phyloP scores from a whole-genome alignment of 2,888 invertebrate genomes.

The Pachycephus smyrnensis region DNA sequence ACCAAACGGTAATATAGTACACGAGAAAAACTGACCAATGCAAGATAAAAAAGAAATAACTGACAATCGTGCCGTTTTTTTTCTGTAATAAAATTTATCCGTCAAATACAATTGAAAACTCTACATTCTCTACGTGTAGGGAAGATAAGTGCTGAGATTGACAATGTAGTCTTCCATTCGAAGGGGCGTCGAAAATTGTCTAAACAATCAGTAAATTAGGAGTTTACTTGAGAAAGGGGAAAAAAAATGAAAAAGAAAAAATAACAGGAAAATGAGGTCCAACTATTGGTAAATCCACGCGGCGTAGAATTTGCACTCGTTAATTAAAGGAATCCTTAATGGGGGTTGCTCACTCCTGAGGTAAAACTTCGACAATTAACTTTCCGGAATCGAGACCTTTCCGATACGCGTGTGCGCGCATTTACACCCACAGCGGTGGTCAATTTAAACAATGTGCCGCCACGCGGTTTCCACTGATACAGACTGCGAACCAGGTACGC shows the following conservation, averaged over 20 bases:
- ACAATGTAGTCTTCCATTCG: too few relatives aligned
- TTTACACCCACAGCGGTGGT: neutral
- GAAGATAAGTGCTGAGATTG: too few relatives aligned
- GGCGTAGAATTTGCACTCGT: neutral
- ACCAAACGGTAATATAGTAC: neutral
- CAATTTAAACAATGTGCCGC: neutral
- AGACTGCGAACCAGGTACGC: neutral
- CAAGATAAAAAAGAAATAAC: neutral
- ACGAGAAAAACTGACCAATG: neutral
- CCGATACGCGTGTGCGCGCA: neutral
- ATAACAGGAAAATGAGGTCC: neutral
- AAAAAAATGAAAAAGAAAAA: neutral
- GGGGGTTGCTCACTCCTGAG: neutral
- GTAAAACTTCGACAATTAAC: neutral
- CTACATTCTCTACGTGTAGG: too few relatives aligned
- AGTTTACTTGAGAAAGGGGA: neutral
- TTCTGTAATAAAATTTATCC: neutral
- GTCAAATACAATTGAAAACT: neutral
- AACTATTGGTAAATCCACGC: neutral
- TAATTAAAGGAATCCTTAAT: neutral
- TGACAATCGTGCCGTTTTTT: neutral
- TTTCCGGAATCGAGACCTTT: neutral
- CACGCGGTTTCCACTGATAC: neutral
- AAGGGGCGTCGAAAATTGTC: too few relatives aligned
- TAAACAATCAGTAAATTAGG: neutral